Evolutionary conservation across 2,797 vertebrate species (phyloP), one percentile per base, ranked within the genome.

Genomic region (Cyprinella venusta): DNA sequence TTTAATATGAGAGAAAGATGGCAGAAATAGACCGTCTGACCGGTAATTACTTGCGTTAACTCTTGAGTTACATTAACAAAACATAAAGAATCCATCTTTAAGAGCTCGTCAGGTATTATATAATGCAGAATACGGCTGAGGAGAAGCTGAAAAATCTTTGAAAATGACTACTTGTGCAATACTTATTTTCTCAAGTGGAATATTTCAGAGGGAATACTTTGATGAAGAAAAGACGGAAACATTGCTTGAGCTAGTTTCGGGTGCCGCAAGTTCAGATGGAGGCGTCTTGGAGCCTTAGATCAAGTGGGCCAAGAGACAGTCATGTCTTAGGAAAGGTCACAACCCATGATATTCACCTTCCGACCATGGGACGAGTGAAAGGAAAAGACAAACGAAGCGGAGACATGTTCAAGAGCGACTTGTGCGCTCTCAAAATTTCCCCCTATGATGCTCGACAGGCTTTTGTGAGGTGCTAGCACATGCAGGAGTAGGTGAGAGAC

Each of bases 271-370:
- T 74, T 75, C 70, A 74, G 12, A 65, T 50, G 9, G 15, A n/a
- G 4, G 65, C 21, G 56, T 67, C 70, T 40, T 68, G 81, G 10
- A 54, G 59, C 36, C 30, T 64, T n/a, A 76, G 63, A 54, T 40
- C 64, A 30, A 52, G 19, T 76, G n/a, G 38, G 36, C 26, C 24
- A 52, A 42, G 50, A 67, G 40, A n/a, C n/a, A n/a, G 71, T 42
- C 90, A 88, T 81, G 89, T 90, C 92, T 85, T 86, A 92, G 91
- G 92, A 94, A 94, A 94, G 93, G 92, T 93, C 93, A 89, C 89
- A 91, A 92, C 93, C 91, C 91, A 91, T 92, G 90, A 89, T 91
- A 91, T 89, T 84, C 83, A 87, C 88, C 89, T 91, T 87, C 89
- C 84, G 82, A 42, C 24, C 64, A 16, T 15, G 79, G 80, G 81